Evolutionary conservation across 2,113 vertebrate species (phyloP).

Genomic region (Equus quagga): DNA sequence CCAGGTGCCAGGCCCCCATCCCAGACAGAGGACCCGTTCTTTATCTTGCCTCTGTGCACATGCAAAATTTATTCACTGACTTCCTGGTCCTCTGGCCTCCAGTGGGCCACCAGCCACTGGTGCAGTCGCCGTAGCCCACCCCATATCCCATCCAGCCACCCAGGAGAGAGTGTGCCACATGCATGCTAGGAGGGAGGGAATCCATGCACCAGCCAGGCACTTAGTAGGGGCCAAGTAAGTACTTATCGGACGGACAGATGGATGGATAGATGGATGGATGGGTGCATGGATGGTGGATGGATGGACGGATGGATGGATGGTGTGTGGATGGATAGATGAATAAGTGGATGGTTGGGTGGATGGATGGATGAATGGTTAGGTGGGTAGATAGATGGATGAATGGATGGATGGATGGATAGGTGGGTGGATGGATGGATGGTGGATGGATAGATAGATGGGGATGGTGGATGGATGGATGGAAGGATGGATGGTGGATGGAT

Average conservation of each 20-base stretch:
- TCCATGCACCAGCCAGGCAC: rapidly evolving
- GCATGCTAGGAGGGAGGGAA: neutral
- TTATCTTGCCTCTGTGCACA: neutral
- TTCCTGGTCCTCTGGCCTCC: neutral
- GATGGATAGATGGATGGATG: neutral
- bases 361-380: rapidly evolving
- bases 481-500: rapidly evolving
- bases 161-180: neutral
- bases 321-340: neutral
- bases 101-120: neutral
- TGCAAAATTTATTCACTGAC: neutral
- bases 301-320: no score
- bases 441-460: rapidly evolving
- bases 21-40: neutral
- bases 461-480: rapidly evolving
- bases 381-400: neutral
- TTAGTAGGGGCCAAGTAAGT: neutral
- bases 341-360: neutral
- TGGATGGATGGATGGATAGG: rapidly evolving
- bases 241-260: neutral
- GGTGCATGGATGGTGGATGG: neutral
- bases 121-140: neutral
- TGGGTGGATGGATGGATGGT: rapidly evolving
- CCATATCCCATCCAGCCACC: neutral
- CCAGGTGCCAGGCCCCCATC: rapidly evolving